Evolutionary conservation across 1,140 invertebrate species (phyloP), one percentile per base, ranked within the genome.

Genomic region (Leucophenga varia): DNA sequence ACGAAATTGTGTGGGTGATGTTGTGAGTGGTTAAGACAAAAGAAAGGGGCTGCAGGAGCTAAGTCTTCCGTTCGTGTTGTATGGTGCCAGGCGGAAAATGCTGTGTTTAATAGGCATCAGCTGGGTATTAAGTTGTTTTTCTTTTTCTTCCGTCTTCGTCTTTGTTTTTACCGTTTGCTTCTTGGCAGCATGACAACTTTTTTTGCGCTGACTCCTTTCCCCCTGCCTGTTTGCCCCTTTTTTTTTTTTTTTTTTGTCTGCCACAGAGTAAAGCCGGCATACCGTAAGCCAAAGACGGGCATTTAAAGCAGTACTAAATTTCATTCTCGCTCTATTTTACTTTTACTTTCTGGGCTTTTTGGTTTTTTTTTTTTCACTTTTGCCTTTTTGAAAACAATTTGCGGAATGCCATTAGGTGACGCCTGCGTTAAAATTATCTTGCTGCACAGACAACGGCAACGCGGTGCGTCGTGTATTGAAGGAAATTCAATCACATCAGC

Each of bases 51-150:
- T n/a, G n/a, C n/a, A n/a, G n/a, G n/a, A n/a, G n/a, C n/a, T n/a
- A n/a, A n/a, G n/a, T n/a, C n/a, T n/a, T n/a, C n/a, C n/a, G n/a
- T n/a, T n/a, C n/a, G n/a, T n/a, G n/a, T n/a, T n/a, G n/a, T n/a
- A n/a, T n/a, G n/a, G n/a, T n/a, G n/a, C n/a, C n/a, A n/a, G n/a
- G n/a, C n/a, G n/a, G n/a, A n/a, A 69, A 69, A 69, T 69, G 64
- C 65, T 69, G 64, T 59, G 55, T 61, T 64, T 69, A 69, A 69
- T 69, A 69, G 61, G 64, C 57, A 69, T 69, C 64, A 69, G 58
- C 64, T 52, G 65, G 64, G 61, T 69, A 69, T 69, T 69, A 69
- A 64, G 55, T 64, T 69, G 61, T 69, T 69, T 50, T 61, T 69
- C 59, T 63, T n/a, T 57, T 47, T 38, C 36, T 36, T 25, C 43